These are phyloP conservation scores for Artibeus lituratus DNA, from an alignment of 2,797 vertebrate species.

Conservation along the genomic window DNA sequence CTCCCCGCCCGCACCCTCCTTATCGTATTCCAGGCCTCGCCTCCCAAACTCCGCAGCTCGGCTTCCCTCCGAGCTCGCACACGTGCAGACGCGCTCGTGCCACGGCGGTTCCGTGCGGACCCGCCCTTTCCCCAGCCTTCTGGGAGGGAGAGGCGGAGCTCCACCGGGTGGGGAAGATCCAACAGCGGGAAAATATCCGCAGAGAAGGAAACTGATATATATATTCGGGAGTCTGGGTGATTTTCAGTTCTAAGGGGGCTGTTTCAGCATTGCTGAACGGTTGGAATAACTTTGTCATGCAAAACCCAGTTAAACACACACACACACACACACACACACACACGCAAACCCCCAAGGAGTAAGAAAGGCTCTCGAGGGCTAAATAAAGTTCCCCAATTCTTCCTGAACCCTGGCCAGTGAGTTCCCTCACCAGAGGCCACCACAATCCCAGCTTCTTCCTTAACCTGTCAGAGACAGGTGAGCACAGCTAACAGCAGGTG, in stretches of 20 bases:
- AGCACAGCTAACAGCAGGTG: neutral
- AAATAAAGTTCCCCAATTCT: neutral
- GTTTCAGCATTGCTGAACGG: neutral
- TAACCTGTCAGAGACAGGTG: neutral
- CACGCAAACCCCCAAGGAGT: neutral
- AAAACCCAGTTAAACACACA: neutral
- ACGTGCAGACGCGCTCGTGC: fast-evolving
- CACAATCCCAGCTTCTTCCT: neutral
- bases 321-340: fast-evolving
- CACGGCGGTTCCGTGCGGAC: fast-evolving
- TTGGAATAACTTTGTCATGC: neutral
- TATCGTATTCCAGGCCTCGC: neutral
- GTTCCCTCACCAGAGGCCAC: neutral
- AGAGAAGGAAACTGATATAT: neutral
- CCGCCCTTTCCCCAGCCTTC: neutral
- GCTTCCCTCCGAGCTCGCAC: fast-evolving
- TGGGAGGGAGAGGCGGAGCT: neutral
- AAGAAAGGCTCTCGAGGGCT: neutral
- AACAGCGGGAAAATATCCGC: neutral
- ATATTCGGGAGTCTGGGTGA: neutral
- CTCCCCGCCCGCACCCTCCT: neutral
- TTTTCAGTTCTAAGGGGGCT: neutral
- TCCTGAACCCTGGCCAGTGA: neutral
- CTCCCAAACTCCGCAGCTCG: fast-evolving
- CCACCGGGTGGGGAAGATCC: neutral